Evolutionary conservation across 2,888 invertebrate species (phyloP), one percentile per base, ranked within the genome.

Genomic region (Apodemia zela): DNA sequence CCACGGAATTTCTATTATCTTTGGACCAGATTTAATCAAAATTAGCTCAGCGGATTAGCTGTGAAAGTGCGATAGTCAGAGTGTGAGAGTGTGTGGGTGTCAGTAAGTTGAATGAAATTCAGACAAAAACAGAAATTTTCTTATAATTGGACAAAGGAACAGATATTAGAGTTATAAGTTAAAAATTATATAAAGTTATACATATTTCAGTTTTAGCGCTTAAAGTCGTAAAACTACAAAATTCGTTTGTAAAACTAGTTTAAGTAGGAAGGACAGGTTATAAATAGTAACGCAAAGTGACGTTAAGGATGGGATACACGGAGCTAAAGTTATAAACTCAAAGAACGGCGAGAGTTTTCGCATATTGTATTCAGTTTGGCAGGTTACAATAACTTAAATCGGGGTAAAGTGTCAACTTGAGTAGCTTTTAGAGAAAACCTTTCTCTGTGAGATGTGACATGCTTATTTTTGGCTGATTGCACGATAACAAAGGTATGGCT

Each of bases 341-440:
- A 47, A 59, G 62, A 49, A 62, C 57, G 65, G 62, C 63, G 59
- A 65, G 65, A 64, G 67, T 68, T 73, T 76, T 76, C 82, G 83
- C 86, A 89, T 88, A 73, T 89, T 85, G 88, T 89, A 90, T 89
- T 91, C 90, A 86, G 89, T 87, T 87, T 86, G 89, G 85, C 84
- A 81, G 85, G 81, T 84, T 81, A 82, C 87, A 87, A 90, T 90
- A 90, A 89, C 85, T 87, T 89, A 89, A 90, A 89, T 89, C 89
- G 87, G 87, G 84, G 82, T 80, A 87, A 88, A 89, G 87, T 89
- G 89, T 89, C 89, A 90, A 87, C 89, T 88, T 82, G 84, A 89
- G 87, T 87, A 83, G 87, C 85, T 90, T 84, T 85, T 83, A 82
- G 80, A 76, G 84, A 86, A 84, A 85, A 83, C 87, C 87, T 87